Base-by-base conservation (phyloP, 92 coral and sea anemone genomes). In the Palythoa grandiflora region DNA sequence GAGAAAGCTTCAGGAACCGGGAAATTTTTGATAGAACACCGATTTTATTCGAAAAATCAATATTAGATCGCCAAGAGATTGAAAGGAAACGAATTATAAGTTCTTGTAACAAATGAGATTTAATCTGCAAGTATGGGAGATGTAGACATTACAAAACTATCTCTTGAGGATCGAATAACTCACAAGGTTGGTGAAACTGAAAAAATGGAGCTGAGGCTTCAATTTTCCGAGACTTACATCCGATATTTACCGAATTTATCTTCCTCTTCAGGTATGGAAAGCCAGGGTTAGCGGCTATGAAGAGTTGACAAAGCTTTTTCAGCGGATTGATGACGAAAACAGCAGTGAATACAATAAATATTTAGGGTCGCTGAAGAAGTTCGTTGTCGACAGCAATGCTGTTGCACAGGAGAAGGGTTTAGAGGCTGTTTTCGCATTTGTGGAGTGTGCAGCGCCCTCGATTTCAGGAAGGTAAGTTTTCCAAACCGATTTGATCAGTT, bases 391-490 rank as follows among this genome's bases (percentile, higher is more conserved):
- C 84, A 97, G 87, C 47, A 97, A 97, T 38, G 99, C 99, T 1
- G 98, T 97, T 70, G 99, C 99, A 4, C 99, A 97, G 63, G 99
- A 97, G 60, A 97, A 97, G 78, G 99, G 99, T 1, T 87, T 97
- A 1, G 99, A 97, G 37, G 99, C 98, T 38, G 93, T 91, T 15
- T 87, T 97, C 37, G 91, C 99, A 1, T 97, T 97, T 84, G 89
- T 97, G 9, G 96, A 95, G 77, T 92, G 91, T 68, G 99, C 99
- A 15, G 92, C 99, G 12, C 98, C 99, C 11, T 84, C 98, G 19
- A 92, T 95, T 66, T 96, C 98, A 74, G 99, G 99, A 71, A 97
- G 96, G 99, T 97, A 89, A 73, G 89, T 60, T 77, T 28, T 44
- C 50, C 5, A 44, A 8, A 1, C 50, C 50, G 6, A 44, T 0